Percentiles rank a stretch among this genome's conserved stretches.
Conservation (phyloP, 2,113 vertebrate species). For the Acrocephalus arundinaceus region DNA sequence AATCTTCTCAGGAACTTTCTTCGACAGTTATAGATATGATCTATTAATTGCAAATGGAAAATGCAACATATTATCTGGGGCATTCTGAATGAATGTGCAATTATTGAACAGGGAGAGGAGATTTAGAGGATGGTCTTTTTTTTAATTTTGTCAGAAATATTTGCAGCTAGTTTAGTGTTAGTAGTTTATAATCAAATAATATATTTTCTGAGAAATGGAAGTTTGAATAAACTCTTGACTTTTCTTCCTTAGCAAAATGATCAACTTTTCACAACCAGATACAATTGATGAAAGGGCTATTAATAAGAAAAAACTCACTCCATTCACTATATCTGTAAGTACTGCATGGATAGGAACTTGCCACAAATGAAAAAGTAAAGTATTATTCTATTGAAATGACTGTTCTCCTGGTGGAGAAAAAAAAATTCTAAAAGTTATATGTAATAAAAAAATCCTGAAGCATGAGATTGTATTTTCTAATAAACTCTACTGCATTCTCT, state of each 20-base stretch:
- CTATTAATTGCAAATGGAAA: neutral
- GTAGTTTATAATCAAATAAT: neutral
- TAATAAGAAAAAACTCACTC: conserved; percentile 92
- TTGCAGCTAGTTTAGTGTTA: neutral
- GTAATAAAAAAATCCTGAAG: neutral
- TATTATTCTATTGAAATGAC: neutral
- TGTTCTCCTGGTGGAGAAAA: neutral
- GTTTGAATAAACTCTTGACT: conserved; percentile 14
- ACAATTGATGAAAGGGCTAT: conserved; percentile 97
- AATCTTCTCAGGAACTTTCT: neutral
- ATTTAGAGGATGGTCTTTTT: neutral
- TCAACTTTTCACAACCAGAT: conserved; percentile 93
- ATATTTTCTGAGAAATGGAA: neutral
- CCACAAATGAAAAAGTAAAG: neutral
- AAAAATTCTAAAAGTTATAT: neutral
- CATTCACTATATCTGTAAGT: conserved; percentile 93
- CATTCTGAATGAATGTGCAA: neutral
- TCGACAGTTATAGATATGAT: neutral
- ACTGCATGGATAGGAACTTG: neutral
- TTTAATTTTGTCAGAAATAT: neutral
- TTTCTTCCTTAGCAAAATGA: conserved; percentile 90
- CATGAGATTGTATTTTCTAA: neutral
- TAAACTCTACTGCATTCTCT: neutral
- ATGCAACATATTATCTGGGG: neutral
- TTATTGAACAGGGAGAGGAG: neutral